phyloP scores from a whole-genome alignment of 2,113 vertebrate genomes.

The Dissostichus mawsoni region DNA sequence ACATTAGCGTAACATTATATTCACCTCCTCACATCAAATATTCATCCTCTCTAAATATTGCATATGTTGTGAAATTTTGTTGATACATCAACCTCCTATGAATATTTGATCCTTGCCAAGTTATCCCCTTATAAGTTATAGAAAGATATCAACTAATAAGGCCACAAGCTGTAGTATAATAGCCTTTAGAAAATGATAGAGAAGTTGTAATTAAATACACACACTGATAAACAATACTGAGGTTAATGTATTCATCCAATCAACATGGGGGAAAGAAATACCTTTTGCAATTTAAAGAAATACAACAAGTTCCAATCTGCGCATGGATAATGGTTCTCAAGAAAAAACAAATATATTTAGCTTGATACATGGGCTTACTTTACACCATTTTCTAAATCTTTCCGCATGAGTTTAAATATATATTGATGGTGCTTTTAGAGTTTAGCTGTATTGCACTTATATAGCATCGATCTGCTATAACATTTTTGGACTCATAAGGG shows the following conservation, averaged over 20 bases:
- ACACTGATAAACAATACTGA: neutral
- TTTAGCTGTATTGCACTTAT: neutral
- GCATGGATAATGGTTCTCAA: neutral
- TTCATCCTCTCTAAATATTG: slow-evolving; percentile 57
- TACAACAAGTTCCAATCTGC: neutral
- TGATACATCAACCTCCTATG: slow-evolving; percentile 24
- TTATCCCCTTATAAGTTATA: slow-evolving; percentile 1
- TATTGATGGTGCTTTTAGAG: neutral
- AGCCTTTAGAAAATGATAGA: neutral
- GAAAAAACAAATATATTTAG: neutral
- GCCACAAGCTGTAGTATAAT: neutral
- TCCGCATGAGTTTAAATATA: neutral
- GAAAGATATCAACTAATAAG: neutral
- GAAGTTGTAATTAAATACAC: neutral
- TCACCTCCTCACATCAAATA: slow-evolving; percentile 59
- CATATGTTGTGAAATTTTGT: slow-evolving; percentile 53
- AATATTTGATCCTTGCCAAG: slow-evolving; percentile 31
- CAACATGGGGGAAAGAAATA: too few relatives aligned
- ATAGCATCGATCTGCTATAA: too few relatives aligned
- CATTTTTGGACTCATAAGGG: too few relatives aligned
- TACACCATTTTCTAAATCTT: neutral
- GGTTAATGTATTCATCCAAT: neutral
- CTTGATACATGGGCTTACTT: neutral
- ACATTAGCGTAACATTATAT: slow-evolving; percentile 37
- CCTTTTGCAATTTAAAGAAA: neutral